Base-by-base conservation (phyloP, 2,888 invertebrate species). In the Stenurella melanura region DNA sequence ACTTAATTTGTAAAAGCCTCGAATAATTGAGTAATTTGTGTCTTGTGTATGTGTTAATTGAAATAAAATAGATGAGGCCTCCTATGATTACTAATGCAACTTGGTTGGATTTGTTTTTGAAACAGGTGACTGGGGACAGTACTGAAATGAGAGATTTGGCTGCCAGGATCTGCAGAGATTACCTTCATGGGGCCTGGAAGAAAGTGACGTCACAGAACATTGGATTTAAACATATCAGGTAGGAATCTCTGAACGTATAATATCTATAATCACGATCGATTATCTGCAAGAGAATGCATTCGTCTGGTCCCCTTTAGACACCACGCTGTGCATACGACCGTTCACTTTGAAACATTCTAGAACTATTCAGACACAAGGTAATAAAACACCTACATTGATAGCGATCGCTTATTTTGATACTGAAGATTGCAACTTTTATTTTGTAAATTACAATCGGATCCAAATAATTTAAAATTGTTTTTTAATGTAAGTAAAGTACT, bases 111-210 rank as follows among this genome's bases (percentile, higher is more conserved):
- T 76, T 86, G 78, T 85, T 86, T 82, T 85, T 77, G 71, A 85
- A 83, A 79, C 92, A 94, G 91, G 92, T 93, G 92, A 92, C 92
- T 80, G 93, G 93, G 12, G 92, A 93, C 9, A 92, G 92, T 82
- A 90, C 91, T 19, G 96, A 96, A 89, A 96, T 97, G 94, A 91
- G 94, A 74, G 94, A 95, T 80, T 93, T 95, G 78, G 96, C 97
- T 0, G 94, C 94, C 18, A 93, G 95, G 85, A 95, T 97, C 83
- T 97, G 97, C 90, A 92, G 95, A 83, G 96, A 97, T 90, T 97
- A 96, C 88, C 92, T 98, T 67, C 94, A 95, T 82, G 98, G 97
- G 0, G 94, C 95, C 5, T 98, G 98, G 98, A 96, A 96, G 89
- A 93, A 93, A 34, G 95, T 97, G 30, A 93, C 94, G 10, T 91